A percentile compares a stretch with the other conserved stretches of the same genome.
phyloP scores from a whole-genome alignment of 2,797 vertebrate species.

The Cryptoprocta ferox region DNA sequence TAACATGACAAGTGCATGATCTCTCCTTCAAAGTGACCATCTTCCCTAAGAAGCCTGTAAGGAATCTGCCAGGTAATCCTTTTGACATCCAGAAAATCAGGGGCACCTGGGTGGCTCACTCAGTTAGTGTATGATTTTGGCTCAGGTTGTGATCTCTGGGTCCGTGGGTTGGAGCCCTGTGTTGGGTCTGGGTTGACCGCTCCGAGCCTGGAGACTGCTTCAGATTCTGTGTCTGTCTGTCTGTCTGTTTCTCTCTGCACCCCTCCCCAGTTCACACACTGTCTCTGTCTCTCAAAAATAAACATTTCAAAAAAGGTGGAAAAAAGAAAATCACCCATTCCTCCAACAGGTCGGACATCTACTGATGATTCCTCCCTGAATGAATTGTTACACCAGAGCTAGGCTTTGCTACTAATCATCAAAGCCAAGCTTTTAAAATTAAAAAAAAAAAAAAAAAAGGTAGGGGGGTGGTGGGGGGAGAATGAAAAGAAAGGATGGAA shows the following conservation, averaged over 20 bases:
- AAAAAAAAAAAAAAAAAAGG: neutral
- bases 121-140: no score
- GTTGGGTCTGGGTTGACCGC: no score
- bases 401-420: neutral
- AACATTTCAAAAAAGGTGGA: no score
- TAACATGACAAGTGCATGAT: neutral
- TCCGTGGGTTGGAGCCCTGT: no score
- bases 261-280: no score
- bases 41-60: neutral
- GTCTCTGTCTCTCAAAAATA: no score
- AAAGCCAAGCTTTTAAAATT: neutral
- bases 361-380: neutral
- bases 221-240: no score
- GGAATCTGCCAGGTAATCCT: neutral
- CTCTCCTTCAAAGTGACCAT: neutral
- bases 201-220: no score
- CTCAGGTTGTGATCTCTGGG: no score
- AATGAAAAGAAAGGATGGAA: neutral
- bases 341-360: neutral
- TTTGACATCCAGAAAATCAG: neutral
- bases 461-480: neutral
- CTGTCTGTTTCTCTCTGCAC: no score
- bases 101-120: no score
- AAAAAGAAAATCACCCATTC: neutral
- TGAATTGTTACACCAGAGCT: neutral